Percentiles rank a stretch among this genome's conserved stretches.
Conservation (phyloP, 2,113 vertebrate genomes). For the Grammomys surdaster region DNA sequence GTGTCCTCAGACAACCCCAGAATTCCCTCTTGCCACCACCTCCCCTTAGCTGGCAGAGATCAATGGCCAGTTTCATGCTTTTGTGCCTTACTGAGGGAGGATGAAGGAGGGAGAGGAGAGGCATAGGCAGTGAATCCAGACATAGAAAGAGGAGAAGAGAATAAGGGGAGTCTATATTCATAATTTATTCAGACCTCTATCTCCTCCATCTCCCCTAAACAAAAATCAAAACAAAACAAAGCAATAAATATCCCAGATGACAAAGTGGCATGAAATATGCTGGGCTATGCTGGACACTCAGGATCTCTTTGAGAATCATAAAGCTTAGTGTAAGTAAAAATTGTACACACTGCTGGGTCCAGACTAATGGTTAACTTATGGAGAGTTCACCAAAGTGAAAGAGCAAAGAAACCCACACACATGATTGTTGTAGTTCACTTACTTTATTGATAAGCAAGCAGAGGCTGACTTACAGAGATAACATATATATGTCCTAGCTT, state of each 20-base stretch:
- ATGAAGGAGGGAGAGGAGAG: not conserved
- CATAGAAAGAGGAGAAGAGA: not conserved
- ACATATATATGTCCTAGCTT: accelerated
- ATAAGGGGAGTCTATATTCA: not conserved
- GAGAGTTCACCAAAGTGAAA: not conserved
- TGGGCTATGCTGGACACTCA: not conserved
- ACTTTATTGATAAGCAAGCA: not conserved
- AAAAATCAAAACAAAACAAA: not conserved
- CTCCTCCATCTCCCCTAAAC: not conserved
- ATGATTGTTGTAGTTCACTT: not conserved
- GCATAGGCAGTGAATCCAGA: not conserved
- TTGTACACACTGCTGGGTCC: not conserved
- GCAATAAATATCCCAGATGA: constrained; percentile 62
- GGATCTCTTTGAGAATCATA: not conserved
- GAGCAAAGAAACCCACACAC: not conserved
- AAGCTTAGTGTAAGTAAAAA: not conserved
- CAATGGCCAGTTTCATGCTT: constrained; percentile 66
- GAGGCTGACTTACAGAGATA: not conserved
- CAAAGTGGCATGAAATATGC: not conserved
- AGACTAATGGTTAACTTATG: not conserved
- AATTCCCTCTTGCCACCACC: not conserved
- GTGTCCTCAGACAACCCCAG: constrained; percentile 78
- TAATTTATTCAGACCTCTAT: constrained; percentile 60
- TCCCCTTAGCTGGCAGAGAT: constrained; percentile 48
- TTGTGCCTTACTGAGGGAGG: not conserved